These are phyloP conservation scores for Pelusios castaneus DNA, from an alignment of 2,113 vertebrate species.

Conservation along the genomic window DNA sequence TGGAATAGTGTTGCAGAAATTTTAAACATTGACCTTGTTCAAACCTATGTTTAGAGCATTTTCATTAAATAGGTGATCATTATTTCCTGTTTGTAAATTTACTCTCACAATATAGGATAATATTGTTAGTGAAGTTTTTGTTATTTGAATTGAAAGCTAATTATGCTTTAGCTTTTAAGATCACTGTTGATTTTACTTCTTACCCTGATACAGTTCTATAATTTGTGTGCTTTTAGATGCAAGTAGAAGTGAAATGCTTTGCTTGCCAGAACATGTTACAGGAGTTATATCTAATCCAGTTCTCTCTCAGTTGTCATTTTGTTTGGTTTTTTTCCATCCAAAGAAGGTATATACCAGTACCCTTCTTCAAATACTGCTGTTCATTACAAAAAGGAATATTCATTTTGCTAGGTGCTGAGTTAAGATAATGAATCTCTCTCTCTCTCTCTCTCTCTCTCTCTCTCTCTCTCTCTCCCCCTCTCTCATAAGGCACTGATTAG, in stretches of 20 bases:
- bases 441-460: too few relatives aligned
- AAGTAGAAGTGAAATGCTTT: conserved; percentile 27
- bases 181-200: neutral
- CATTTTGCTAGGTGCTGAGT: neutral
- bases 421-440: neutral
- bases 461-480: too few relatives aligned
- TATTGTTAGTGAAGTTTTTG: conserved; percentile 4
- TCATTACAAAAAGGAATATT: neutral
- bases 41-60: conserved; percentile 23
- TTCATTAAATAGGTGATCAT: neutral
- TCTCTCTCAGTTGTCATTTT: conserved; percentile 44
- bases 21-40: conserved; percentile 48
- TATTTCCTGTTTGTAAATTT: conserved; percentile 28
- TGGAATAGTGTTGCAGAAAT: conserved; percentile 58
- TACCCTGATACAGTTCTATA: neutral
- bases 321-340: conserved; percentile 46
- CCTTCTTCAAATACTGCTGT: neutral
- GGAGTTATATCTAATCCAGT: conserved; percentile 25
- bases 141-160: neutral
- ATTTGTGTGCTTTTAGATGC: conserved; percentile 35
- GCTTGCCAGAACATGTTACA: conserved; percentile 15
- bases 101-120: neutral
- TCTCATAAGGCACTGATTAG: neutral
- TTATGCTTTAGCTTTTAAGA: conserved; percentile 14
- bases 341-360: neutral